phyloP scores from a whole-genome alignment of 2,113 vertebrate genomes.

The Pedionomus torquatus region DNA sequence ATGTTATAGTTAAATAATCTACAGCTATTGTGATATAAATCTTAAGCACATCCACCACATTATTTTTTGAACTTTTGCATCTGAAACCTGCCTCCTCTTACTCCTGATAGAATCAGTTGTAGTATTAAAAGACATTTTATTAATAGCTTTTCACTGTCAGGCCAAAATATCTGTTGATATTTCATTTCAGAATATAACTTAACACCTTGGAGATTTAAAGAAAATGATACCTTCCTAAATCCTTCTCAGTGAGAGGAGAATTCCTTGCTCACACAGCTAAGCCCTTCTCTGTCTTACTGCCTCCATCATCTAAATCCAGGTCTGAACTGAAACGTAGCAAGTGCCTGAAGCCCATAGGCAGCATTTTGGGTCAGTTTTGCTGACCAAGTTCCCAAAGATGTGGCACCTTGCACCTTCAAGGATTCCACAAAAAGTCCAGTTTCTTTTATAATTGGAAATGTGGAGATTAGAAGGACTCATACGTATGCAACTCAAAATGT shows the following conservation, averaged over 20 bases:
- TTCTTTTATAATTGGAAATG: not conserved
- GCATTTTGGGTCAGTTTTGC: not conserved
- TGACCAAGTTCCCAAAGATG: not conserved
- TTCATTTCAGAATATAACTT: not conserved
- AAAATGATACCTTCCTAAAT: not conserved
- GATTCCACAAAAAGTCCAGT: not conserved
- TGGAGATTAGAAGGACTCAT: not conserved
- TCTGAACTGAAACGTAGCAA: not conserved
- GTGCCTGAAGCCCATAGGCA: not conserved
- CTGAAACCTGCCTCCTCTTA: not conserved
- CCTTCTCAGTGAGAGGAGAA: not conserved
- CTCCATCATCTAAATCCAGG: not conserved
- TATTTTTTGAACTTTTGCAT: not conserved
- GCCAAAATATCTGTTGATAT: not conserved
- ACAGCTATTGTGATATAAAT: not conserved
- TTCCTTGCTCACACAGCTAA: not conserved
- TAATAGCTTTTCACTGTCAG: not conserved
- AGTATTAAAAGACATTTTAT: not conserved
- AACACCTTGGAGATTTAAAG: not conserved
- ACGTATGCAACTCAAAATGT: not conserved
- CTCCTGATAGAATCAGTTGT: not conserved
- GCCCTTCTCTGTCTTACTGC: not conserved
- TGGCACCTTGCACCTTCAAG: not conserved
- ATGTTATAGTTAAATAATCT: not conserved
- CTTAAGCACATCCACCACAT: not conserved